Evolutionary conservation across 1,140 invertebrate genomes (phyloP), one percentile per base, ranked within the genome.

Genomic region (Scaptodrosophila lebanonensis): DNA sequence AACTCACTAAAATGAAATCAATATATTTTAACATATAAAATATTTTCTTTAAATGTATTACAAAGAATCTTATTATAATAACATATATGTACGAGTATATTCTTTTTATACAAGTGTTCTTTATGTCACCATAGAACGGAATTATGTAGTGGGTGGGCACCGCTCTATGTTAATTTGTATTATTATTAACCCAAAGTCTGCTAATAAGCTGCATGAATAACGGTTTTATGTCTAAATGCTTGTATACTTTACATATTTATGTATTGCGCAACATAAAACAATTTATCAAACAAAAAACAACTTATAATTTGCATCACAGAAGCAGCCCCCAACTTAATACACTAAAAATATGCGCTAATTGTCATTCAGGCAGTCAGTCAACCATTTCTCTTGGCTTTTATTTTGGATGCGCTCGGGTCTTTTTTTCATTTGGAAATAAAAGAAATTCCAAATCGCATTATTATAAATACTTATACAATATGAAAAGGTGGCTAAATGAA

Each of bases 271-370:
- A 71, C 54, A 27, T 45, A 12, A 47, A 67, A 66, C 68, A 77
- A 76, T 76, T 76, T 76, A 76, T 76, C 72, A 77, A 77, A 53
- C 32, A n/a, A n/a, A n/a, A 25, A 25, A 25, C 8, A 58, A 66
- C 73, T 76, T 53, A 77, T 79, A 77, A 72, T 77, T 77, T 77
- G 72, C 72, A 77, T 77, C 67, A 77, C 73, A 75, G 75, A 75
- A 75, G 58, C 54, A 63, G 65, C 67, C 48, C 63, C 67, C 63
- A 67, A 27, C 51, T 29, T 8, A 38, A 18, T n/a, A 36, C 20
- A 15, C 40, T 20, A 48, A 44, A 73, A 45, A 75, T 65, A 75
- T 75, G 70, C 70, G 70, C 70, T 75, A 75, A 75, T 69, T 75
- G 70, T 75, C n/a, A n/a, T n/a, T n/a, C n/a, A n/a, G n/a, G n/a